A percentile compares a stretch with the other conserved stretches of the same genome.
phyloP scores from a whole-genome alignment of 1,140 invertebrate genomes.

The fruit fly (Drosophila melanogaster) region DNA sequence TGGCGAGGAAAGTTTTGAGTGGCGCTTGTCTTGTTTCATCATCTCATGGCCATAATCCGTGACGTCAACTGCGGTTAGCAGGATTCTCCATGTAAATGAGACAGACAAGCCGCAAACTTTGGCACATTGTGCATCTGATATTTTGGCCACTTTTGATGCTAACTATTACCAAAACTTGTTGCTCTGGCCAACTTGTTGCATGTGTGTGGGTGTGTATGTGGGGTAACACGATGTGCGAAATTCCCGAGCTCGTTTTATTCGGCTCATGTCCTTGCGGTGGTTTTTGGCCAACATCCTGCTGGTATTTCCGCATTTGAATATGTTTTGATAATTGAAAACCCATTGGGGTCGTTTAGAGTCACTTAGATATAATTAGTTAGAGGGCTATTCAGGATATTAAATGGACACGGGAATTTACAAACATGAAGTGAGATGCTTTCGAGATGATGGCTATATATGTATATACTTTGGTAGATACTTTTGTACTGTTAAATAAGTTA shows the following conservation, averaged over 20 bases:
- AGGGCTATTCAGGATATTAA: neutral
- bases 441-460: too few species aligned
- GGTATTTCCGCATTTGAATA: conserved; percentile 16
- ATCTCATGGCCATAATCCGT: conserved; percentile 44
- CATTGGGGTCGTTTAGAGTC: conserved; percentile 29
- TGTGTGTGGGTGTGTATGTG: neutral
- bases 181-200: conserved; percentile 57
- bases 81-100: conserved; percentile 70
- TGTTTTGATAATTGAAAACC: conserved; percentile 36
- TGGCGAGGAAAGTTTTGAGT: conserved; percentile 53
- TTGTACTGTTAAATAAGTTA: neutral
- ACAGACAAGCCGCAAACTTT: conserved; percentile 54
- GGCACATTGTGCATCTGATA: conserved; percentile 57
- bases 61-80: conserved; percentile 44
- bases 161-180: conserved; percentile 48
- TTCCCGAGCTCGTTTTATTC: conserved; percentile 22
- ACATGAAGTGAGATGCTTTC: neutral
- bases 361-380: conserved; percentile 25
- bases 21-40: conserved; percentile 50
- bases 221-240: conserved; percentile 10
- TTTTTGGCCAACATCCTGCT: conserved; percentile 6
- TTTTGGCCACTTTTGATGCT: conserved; percentile 33
- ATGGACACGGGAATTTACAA: neutral
- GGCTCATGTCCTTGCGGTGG: conserved; percentile 14
- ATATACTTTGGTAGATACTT: neutral